Evolutionary conservation across 2,797 vertebrate genomes (phyloP).

Genomic region (Tauraco hartlaubi): DNA sequence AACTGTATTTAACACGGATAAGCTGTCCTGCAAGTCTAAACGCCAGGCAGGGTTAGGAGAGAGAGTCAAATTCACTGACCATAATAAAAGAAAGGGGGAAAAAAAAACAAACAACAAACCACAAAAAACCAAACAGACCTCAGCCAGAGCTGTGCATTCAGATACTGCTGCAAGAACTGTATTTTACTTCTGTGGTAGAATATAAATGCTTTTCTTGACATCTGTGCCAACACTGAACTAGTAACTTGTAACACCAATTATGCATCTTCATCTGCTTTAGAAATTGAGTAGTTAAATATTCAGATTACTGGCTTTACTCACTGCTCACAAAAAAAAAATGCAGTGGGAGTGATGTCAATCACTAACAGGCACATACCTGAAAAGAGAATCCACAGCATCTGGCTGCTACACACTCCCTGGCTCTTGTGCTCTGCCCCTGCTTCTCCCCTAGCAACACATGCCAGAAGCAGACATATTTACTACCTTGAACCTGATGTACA

Average conservation of each 20-base stretch:
- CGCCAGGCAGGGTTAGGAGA: rapidly evolving
- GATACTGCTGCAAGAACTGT: neutral
- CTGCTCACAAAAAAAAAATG: neutral
- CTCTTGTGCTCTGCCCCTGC: neutral
- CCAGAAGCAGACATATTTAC: neutral
- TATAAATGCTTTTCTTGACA: neutral
- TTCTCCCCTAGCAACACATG: rapidly evolving
- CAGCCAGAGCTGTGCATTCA: neutral
- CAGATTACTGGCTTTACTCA: neutral
- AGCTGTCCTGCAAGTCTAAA: neutral
- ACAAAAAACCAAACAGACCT: too few relatives aligned
- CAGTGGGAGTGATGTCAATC: neutral
- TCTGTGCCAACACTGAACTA: neutral
- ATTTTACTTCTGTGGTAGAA: neutral
- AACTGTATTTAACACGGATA: neutral
- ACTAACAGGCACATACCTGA: neutral
- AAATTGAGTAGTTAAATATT: conserved; percentile 11
- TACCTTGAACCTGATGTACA: neutral
- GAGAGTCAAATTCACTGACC: neutral
- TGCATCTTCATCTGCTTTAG: conserved; percentile 29
- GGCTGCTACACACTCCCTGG: neutral
- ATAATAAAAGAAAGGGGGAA: neutral
- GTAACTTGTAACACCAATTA: neutral
- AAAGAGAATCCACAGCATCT: neutral
- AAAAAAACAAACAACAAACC: neutral